A percentile compares a stretch with the other conserved stretches of the same genome.
These are phyloP conservation scores for Acanthaster planci DNA, from an alignment of 35 echinoderm and acorn worm species.

Conservation along the genomic window DNA sequence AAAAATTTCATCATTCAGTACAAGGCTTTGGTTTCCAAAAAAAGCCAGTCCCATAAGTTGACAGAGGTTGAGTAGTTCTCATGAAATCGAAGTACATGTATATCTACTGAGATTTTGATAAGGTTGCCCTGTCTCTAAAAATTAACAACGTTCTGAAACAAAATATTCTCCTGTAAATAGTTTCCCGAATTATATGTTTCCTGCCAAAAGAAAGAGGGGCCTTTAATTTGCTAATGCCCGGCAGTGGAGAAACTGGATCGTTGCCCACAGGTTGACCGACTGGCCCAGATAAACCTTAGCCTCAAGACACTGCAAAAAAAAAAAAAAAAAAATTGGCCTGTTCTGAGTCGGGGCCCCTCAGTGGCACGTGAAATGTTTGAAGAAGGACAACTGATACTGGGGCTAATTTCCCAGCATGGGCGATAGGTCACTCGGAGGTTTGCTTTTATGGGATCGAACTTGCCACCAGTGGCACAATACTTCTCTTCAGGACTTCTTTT, in stretches of 20 bases:
- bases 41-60: too few species aligned
- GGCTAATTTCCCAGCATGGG: slow-evolving; percentile 26
- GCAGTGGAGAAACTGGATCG: background rate
- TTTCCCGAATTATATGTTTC: background rate
- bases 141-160: background rate
- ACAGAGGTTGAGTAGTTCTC: too few species aligned
- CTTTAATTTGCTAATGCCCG: background rate
- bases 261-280: slow-evolving; percentile 14
- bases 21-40: too few species aligned
- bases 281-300: background rate
- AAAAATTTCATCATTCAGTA: too few species aligned
- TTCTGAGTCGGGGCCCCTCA: background rate
- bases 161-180: background rate
- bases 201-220: background rate
- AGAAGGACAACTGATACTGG: background rate
- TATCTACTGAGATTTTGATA: background rate
- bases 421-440: background rate
- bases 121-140: background rate
- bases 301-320: background rate
- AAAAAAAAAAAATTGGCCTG: too few species aligned
- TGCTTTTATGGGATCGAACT: background rate
- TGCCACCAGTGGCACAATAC: background rate
- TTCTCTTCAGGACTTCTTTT: background rate
- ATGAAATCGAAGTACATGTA: background rate
- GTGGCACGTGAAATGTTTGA: background rate